These are phyloP conservation scores for Crossocerus cetratus DNA, from an alignment of 2,888 invertebrate species.

Conservation along the genomic window DNA sequence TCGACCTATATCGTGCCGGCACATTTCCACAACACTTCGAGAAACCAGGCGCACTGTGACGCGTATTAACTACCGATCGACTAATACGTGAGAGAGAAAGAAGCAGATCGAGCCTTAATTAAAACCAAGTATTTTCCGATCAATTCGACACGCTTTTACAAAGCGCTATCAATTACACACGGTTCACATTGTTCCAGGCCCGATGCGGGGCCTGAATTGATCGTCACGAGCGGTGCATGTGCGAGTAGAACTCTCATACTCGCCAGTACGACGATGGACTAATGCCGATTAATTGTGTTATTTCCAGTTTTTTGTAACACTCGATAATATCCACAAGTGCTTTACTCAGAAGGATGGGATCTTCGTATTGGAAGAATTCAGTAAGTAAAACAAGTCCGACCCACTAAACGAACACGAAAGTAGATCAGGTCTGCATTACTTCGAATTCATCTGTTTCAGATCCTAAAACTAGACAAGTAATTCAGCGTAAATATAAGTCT, in stretches of 20 bases:
- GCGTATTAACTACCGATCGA: conserved; percentile 39
- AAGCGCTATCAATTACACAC: conserved; percentile 42
- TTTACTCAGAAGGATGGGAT: conserved; percentile 99
- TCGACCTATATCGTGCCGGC: no score
- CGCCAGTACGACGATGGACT: conserved; percentile 19
- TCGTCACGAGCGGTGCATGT: conserved; percentile 50
- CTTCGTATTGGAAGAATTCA: conserved; percentile 99
- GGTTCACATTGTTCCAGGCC: conserved; percentile 37
- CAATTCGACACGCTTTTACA: conserved; percentile 30
- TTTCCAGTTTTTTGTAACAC: conserved; percentile 99
- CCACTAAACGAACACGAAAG: background rate
- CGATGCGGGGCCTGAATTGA: conserved; percentile 34
- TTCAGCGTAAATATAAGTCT: conserved; percentile 98
- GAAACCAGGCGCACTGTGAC: conserved; percentile 37
- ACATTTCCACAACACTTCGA: conserved; percentile 11
- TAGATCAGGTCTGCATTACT: background rate
- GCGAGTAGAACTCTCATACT: conserved; percentile 40
- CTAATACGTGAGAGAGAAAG: conserved; percentile 28
- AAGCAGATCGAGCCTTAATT: conserved; percentile 28
- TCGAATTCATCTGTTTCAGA: conserved; percentile 83
- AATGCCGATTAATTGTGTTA: conserved; percentile 65
- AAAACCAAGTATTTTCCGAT: no score
- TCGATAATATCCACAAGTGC: conserved; percentile 99
- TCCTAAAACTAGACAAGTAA: conserved; percentile 97
- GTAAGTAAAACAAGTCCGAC: conserved; percentile 84